Conservation (phyloP, 2,113 vertebrate genomes). For the Nipponia nippon region DNA sequence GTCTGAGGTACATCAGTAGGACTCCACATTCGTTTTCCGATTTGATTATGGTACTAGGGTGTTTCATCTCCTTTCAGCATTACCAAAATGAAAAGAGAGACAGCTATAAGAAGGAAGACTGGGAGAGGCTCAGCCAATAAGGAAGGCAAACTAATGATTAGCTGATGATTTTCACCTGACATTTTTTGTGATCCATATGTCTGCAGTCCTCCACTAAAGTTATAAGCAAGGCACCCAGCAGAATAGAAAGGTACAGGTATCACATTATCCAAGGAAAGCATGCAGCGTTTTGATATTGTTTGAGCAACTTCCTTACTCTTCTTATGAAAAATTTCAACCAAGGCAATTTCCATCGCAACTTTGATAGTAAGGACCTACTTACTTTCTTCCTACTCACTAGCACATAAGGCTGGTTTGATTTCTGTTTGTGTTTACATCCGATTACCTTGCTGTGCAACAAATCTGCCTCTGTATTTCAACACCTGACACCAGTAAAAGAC, state of each 20-base stretch:
- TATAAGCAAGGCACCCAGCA: accelerated
- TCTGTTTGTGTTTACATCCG: neutral
- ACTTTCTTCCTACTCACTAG: neutral
- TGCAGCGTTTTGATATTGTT: neutral
- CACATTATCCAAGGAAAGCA: neutral
- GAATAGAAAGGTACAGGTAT: neutral
- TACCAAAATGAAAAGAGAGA: neutral
- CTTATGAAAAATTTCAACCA: neutral
- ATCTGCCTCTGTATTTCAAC: neutral
- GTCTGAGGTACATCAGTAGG: neutral
- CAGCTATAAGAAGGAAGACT: neutral
- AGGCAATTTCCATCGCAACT: neutral
- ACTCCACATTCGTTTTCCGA: neutral
- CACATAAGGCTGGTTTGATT: neutral
- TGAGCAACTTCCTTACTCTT: neutral
- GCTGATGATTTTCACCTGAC: neutral
- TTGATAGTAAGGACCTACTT: neutral
- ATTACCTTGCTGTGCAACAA: neutral
- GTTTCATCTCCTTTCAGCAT: neutral
- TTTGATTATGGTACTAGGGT: neutral
- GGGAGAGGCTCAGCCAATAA: neutral
- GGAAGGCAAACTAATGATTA: neutral
- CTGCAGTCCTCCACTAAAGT: neutral
- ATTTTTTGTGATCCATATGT: neutral
- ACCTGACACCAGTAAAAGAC: neutral